Evolutionary conservation across 2,113 vertebrate species (phyloP), one percentile per base, ranked within the genome.

Genomic region (Elephantulus edwardii): DNA sequence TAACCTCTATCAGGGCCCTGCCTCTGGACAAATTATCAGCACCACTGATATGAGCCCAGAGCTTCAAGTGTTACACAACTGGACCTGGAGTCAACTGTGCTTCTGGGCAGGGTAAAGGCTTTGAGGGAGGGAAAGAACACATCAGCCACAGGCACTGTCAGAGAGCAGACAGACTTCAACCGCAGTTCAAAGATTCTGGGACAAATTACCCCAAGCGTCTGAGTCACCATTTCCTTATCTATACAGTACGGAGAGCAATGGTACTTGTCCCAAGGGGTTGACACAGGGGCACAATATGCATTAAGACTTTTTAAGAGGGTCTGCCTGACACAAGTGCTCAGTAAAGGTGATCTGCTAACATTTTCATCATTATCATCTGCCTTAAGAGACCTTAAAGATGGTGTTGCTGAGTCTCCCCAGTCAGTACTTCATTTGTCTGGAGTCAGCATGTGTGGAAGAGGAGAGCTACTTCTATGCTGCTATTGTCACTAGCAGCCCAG

Each of bases 31-130:
- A 0, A 0, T 8, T 9, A 7, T 19, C 5, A 16, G 38, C 26
- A 19, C 17, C 1, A 0, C 42, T 13, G 64, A 22, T 24, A 17
- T 8, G 56, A 33, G 70, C 26, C 8, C 42, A 46, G 0, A 17
- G 35, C 14, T 20, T 1, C 54, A 28, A 26, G 22, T 20, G 58
- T 8, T 40, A 20, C 22, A 52, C 33, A 54, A 16, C 33, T 42
- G 13, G 44, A 16, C 11, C 16, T 17, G 46, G 48, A 68, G 74
- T 26, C 26, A 16, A 20, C 42, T 13, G 72, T 0, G 12, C 22
- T 24, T 60, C 24, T 20, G 28, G 20, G 10, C 30, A 44, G 7
- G 38, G 0, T 8, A 52, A 17, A 10, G 70, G 10, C 38, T 17
- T n/a, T 1, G 2, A 0, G 0, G 40, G 62, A 66, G 12, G 48